Percentiles rank a stretch among this genome's conserved stretches.
These are phyloP conservation scores for Anabas testudineus DNA, from an alignment of 2,797 vertebrate species.

Conservation along the genomic window DNA sequence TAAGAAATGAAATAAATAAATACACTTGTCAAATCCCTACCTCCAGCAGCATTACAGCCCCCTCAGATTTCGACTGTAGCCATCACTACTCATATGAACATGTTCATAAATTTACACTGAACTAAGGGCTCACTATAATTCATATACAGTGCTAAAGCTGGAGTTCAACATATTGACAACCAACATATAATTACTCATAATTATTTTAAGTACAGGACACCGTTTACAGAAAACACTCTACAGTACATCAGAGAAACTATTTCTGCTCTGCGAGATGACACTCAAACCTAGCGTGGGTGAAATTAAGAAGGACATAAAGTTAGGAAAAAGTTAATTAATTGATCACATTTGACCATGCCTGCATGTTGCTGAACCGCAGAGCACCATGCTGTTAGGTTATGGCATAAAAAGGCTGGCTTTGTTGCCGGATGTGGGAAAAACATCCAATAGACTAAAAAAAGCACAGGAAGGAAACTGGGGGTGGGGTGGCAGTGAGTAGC, in stretches of 20 bases:
- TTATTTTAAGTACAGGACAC: not conserved
- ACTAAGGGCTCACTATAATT: too few relatives aligned
- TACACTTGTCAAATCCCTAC: too few relatives aligned
- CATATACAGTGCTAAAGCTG: not conserved
- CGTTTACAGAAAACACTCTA: constrained; percentile 5
- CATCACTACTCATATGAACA: too few relatives aligned
- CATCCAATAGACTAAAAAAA: constrained; percentile 96
- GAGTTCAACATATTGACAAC: not conserved
- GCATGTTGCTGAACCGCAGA: constrained; percentile 67
- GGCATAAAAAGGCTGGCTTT: constrained; percentile 95
- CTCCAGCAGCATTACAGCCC: too few relatives aligned
- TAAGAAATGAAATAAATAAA: too few relatives aligned
- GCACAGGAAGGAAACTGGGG: constrained; percentile 98
- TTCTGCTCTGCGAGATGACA: constrained; percentile 13
- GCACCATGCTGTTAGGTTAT: constrained; percentile 81
- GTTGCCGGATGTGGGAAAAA: constrained; percentile 97
- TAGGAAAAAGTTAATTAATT: constrained; percentile 45
- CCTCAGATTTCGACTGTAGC: too few relatives aligned
- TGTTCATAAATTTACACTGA: not conserved
- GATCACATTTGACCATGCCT: constrained; percentile 49
- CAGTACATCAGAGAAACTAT: not conserved
- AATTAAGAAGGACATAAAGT: constrained; percentile 14
- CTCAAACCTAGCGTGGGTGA: not conserved
- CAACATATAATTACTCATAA: not conserved
- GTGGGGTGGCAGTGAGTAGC: constrained; percentile 86